phyloP scores from a whole-genome alignment of 2,113 vertebrate species.

The Accipiter virgatus region DNA sequence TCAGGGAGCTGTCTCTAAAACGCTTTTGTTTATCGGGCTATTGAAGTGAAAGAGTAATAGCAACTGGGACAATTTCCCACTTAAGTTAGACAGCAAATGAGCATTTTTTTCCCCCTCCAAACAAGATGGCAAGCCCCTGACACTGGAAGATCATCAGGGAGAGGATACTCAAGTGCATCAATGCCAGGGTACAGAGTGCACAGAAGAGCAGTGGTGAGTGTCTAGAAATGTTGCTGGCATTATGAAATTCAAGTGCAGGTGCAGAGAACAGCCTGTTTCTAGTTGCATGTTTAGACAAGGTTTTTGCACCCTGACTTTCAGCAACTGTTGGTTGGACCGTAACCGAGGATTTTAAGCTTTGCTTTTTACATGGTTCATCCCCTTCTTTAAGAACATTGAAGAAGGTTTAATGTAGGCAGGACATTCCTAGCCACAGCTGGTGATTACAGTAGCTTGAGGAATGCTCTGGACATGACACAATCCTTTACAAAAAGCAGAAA shows the following conservation, averaged over 20 bases:
- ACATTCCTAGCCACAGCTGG: neutral
- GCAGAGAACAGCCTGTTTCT: neutral
- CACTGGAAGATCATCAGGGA: neutral
- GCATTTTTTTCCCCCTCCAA: accelerated
- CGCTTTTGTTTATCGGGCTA: neutral
- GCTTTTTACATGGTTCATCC: neutral
- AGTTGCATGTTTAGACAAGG: neutral
- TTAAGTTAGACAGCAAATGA: neutral
- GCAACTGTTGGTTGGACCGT: neutral
- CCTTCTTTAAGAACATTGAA: neutral
- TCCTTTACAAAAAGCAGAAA: neutral
- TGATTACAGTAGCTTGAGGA: neutral
- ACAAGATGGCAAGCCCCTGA: neutral
- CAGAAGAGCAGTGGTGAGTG: neutral
- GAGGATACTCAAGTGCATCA: neutral
- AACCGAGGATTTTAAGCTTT: neutral
- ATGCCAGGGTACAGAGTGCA: neutral
- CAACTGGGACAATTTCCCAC: neutral
- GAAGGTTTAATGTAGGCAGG: neutral
- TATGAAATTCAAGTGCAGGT: neutral
- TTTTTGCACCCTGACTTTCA: neutral
- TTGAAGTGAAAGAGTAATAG: neutral
- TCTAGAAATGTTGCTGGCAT: neutral
- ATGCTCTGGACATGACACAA: neutral
- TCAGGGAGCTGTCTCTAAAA: neutral